Evolutionary conservation across 2,888 invertebrate genomes (phyloP).

Genomic region (Cylindroiulus punctatus): DNA sequence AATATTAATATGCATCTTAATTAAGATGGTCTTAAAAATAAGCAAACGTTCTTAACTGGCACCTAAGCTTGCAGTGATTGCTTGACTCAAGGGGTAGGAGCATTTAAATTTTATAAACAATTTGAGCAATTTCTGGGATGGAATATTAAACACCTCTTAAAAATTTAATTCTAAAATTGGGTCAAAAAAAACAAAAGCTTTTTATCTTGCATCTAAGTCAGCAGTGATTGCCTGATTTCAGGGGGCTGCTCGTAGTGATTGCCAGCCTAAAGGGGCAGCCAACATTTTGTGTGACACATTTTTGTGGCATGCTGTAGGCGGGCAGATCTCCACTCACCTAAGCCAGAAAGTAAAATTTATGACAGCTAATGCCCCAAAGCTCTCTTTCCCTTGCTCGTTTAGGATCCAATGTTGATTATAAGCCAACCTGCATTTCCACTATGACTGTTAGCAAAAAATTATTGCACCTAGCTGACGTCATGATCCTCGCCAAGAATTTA

Average conservation of each 20-base stretch:
- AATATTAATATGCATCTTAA: too few relatives aligned
- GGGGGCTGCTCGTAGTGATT: not conserved
- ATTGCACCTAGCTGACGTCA: slow-evolving; percentile 39
- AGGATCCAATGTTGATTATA: not conserved
- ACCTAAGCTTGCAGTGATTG: not conserved
- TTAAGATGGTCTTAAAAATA: too few relatives aligned
- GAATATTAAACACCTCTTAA: too few relatives aligned
- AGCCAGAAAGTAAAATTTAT: slow-evolving; percentile 10
- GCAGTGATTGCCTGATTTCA: not conserved
- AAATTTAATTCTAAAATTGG: too few relatives aligned
- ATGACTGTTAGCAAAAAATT: not conserved
- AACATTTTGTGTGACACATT: too few relatives aligned
- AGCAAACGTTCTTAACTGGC: too few relatives aligned
- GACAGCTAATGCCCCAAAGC: slow-evolving; percentile 5
- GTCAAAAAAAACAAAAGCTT: too few relatives aligned
- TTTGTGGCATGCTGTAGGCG: not conserved
- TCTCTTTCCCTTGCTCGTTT: slow-evolving; percentile 34
- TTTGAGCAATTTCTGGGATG: too few relatives aligned
- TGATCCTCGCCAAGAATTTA: slow-evolving; percentile 8
- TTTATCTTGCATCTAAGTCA: not conserved
- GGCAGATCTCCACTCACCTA: not conserved
- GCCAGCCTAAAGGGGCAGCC: not conserved
- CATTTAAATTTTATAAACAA: not conserved
- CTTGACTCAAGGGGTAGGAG: not conserved
- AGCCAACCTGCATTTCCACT: not conserved